phyloP scores from a whole-genome alignment of 2,113 vertebrate genomes.

The Scolopax mira region DNA sequence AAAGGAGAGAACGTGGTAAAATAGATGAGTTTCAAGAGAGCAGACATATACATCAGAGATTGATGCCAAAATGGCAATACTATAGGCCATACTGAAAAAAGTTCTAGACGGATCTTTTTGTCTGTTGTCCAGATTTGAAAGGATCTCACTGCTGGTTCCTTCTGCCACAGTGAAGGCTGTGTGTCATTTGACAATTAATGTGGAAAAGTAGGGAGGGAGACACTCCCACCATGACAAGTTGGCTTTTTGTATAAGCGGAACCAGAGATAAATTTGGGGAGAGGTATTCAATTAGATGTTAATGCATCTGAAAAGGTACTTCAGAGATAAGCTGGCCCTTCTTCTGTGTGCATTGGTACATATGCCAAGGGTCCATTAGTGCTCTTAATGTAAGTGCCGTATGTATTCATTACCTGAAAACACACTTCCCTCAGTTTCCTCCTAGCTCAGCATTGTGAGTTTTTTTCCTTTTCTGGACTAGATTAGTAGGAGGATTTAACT shows the following conservation, averaged over 20 bases:
- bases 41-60: neutral
- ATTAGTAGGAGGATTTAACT: neutral
- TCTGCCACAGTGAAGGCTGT: neutral
- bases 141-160: neutral
- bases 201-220: neutral
- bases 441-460: neutral
- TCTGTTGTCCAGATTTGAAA: neutral
- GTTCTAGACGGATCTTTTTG: neutral
- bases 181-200: neutral
- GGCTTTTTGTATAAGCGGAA: neutral
- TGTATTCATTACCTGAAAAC: neutral
- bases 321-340: neutral
- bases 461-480: neutral
- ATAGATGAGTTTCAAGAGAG: neutral
- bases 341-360: neutral
- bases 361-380: neutral
- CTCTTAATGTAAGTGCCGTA: neutral
- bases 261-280: neutral
- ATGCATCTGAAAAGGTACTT: neutral
- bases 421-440: neutral
- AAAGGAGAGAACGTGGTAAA: neutral
- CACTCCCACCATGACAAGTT: neutral
- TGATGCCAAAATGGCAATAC: neutral
- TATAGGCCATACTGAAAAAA: neutral
- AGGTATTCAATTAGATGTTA: neutral